phyloP scores from a whole-genome alignment of 2,888 invertebrate genomes.

The Lithosia quadra region DNA sequence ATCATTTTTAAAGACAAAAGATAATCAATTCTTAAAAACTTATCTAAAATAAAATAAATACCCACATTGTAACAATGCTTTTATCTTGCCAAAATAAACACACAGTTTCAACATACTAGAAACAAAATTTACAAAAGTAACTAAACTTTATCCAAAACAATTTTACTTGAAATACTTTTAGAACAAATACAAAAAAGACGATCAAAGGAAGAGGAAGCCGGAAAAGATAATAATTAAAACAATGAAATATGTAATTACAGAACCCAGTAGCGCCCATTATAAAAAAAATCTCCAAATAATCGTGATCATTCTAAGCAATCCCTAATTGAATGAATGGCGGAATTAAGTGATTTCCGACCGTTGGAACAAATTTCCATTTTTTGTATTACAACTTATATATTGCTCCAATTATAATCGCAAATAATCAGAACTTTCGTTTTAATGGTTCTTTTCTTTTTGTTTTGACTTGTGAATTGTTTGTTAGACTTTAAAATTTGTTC shows the following conservation, averaged over 20 bases:
- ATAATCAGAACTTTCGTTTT: slow-evolving; percentile 1
- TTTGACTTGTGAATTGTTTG: slow-evolving; percentile 1
- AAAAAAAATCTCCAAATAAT: slow-evolving; percentile 38
- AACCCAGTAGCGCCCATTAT: slow-evolving; percentile 25
- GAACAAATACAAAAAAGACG: neutral
- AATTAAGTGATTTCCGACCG: slow-evolving; percentile 19
- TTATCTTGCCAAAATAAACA: too few relatives aligned
- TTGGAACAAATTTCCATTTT: slow-evolving; percentile 17
- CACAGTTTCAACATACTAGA: too few relatives aligned
- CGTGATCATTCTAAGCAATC: slow-evolving; percentile 28
- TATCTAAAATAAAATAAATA: too few relatives aligned
- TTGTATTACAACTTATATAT: slow-evolving; percentile 4
- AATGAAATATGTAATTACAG: slow-evolving; percentile 34
- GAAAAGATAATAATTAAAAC: slow-evolving; percentile 32
- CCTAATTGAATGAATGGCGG: slow-evolving; percentile 31
- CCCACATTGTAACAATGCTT: too few relatives aligned
- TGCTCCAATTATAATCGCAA: slow-evolving; percentile 3
- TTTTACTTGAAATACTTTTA: neutral
- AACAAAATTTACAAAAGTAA: too few relatives aligned
- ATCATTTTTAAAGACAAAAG: too few relatives aligned
- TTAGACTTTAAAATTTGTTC: neutral
- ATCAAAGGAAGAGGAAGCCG: slow-evolving; percentile 23
- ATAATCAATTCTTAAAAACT: too few relatives aligned
- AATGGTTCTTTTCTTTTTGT: neutral
- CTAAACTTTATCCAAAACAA: neutral